These are phyloP conservation scores for Sebastes vulpes DNA, from an alignment of 2,797 vertebrate genomes.

Conservation along the genomic window DNA sequence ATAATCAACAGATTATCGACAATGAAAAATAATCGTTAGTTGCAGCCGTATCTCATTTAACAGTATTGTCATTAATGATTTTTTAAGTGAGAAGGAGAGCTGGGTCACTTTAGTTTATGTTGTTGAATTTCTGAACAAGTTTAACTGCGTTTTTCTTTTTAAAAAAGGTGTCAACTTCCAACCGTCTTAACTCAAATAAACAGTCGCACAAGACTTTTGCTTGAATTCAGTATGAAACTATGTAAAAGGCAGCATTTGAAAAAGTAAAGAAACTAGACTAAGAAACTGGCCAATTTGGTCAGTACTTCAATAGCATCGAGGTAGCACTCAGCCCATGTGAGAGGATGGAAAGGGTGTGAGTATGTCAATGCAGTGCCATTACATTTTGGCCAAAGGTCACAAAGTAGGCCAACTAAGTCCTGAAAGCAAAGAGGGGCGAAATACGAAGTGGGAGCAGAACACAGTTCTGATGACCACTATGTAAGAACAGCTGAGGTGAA, in stretches of 20 bases:
- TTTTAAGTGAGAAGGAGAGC: not conserved
- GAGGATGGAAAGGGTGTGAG: not conserved
- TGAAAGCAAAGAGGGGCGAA: conserved; percentile 25
- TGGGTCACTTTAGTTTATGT: not conserved
- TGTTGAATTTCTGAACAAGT: not conserved
- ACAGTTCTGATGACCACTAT: conserved; percentile 10
- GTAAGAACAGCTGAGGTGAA: not conserved
- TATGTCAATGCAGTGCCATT: conserved; percentile 30
- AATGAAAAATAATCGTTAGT: not conserved
- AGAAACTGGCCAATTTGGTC: not conserved
- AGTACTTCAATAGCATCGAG: not conserved
- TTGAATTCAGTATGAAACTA: not conserved
- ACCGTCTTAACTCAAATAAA: not conserved
- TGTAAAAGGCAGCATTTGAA: not conserved
- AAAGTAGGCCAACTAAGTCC: conserved; percentile 30
- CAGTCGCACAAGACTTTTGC: not conserved
- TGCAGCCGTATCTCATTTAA: not conserved
- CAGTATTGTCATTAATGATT: not conserved
- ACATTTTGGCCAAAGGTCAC: conserved; percentile 47
- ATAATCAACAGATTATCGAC: not conserved
- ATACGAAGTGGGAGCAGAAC: conserved; percentile 10
- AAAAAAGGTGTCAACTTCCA: no score
- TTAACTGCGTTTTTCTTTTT: not conserved
- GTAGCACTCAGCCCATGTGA: not conserved
- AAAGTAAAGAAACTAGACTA: not conserved